Base-by-base conservation (phyloP, 2,888 invertebrate species). In the Monochamus alternatus region DNA sequence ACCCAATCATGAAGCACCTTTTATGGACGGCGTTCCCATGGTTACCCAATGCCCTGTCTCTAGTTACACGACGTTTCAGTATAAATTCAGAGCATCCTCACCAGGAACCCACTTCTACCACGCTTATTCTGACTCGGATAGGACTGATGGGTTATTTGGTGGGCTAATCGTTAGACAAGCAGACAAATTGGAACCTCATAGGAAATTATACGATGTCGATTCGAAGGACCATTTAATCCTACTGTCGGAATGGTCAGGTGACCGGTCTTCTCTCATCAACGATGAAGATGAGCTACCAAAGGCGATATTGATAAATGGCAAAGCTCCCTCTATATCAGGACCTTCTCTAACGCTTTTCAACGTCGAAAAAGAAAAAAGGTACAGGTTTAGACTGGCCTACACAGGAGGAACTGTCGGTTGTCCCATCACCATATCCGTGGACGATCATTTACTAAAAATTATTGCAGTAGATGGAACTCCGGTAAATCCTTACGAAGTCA, bases 11-110 rank as follows among this genome's bases (percentile, higher is more conserved):
- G 90, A 82, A 91, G 91, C 93, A 3, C 94, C 94, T 0, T 93
- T 91, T 83, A 94, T 95, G 94, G 95, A 95, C 81, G 95, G 95
- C 1, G 93, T 93, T 3, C 93, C 95, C 0, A 92, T 94, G 91
- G 90, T 95, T n/a, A 94, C 94, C 0, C 95, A 95, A 85, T 95
- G 95, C 82, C 94, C 95, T 0, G 93, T 95, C 80, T 88, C 90
- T 0, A 93, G 93, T 83, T 93, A 92, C 76, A 91, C 93, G 2
- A 92, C 91, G 0, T 95, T 93, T 84, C 93, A 93, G 84, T 95
- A 95, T 84, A 92, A 93, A 77, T 95, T 95, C 84, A 90, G 92
- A 60, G 94, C 94, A 0, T 91, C 92, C 0, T 87, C 91, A 0
- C 90, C 93, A 1, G 95, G 95, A 22, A 94, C 94, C 0, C 94